A percentile compares a stretch with the other conserved stretches of the same genome.
These are phyloP conservation scores for Platycnemis pennipes DNA, from an alignment of 2,888 invertebrate species.

Conservation along the genomic window DNA sequence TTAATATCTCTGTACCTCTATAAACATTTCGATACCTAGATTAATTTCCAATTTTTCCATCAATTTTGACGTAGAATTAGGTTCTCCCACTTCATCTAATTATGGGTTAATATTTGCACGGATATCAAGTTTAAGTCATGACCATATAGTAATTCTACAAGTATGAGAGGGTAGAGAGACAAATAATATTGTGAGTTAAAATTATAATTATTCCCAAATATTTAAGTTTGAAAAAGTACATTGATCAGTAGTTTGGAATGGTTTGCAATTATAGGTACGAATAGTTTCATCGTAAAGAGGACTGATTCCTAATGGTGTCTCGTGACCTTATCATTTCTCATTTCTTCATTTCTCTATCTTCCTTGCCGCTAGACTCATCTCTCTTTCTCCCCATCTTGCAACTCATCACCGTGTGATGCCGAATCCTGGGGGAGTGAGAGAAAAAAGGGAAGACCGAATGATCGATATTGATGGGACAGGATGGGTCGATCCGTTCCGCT, in stretches of 20 bases:
- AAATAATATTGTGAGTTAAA: too few species aligned
- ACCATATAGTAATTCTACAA: too few species aligned
- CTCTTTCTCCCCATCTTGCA: neutral
- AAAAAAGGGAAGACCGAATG: neutral
- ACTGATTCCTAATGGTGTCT: neutral
- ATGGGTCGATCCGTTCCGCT: neutral
- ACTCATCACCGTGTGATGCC: slow-evolving; percentile 10
- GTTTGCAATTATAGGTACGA: neutral
- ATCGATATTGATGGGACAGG: neutral
- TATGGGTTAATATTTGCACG: too few species aligned
- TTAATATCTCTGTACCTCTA: too few species aligned
- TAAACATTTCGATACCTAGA: too few species aligned
- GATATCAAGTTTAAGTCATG: too few species aligned
- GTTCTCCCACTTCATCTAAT: too few species aligned
- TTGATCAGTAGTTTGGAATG: neutral
- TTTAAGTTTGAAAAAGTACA: too few species aligned
- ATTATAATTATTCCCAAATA: too few species aligned
- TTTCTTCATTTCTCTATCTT: neutral
- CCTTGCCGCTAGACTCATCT: neutral
- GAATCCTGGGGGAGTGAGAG: neutral
- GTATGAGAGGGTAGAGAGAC: too few species aligned
- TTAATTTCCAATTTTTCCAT: too few species aligned
- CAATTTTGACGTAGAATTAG: too few species aligned
- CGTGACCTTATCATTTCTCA: neutral
- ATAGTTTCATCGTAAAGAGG: neutral